Conservation (phyloP, 2,113 vertebrate genomes). For the Tachuris rubrigastra region DNA sequence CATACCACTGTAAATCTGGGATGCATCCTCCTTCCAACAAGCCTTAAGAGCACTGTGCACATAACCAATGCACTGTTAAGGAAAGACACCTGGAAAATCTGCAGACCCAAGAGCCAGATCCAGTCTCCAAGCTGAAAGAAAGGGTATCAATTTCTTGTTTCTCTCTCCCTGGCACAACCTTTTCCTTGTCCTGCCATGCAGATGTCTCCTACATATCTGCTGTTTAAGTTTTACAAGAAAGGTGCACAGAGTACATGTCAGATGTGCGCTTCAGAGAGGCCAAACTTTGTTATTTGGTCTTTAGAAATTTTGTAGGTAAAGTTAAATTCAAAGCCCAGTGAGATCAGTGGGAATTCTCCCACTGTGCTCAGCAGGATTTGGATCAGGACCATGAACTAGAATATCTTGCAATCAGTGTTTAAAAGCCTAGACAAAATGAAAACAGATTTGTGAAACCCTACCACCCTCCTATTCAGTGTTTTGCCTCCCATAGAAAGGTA, state of each 20-base stretch:
- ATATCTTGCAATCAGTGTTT: slow-evolving; percentile 27
- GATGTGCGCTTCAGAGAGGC: background rate
- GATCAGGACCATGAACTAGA: background rate
- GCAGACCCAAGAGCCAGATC: background rate
- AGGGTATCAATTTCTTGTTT: background rate
- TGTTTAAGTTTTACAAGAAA: background rate
- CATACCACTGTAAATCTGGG: rapidly evolving
- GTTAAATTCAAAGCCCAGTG: background rate
- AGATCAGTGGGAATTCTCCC: background rate
- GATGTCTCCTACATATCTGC: background rate
- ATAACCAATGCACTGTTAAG: rapidly evolving
- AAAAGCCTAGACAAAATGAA: slow-evolving; percentile 12
- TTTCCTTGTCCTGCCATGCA: background rate
- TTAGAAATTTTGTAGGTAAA: background rate
- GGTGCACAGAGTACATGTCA: background rate
- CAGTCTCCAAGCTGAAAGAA: background rate
- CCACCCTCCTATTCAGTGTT: background rate
- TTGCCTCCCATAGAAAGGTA: slow-evolving; percentile 4
- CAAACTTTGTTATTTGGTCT: background rate
- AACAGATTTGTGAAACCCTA: background rate
- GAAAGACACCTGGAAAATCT: background rate
- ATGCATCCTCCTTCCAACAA: background rate
- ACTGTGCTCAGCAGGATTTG: background rate
- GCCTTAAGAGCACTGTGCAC: background rate
- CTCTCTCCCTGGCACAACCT: background rate